Evolutionary conservation across 2,113 vertebrate genomes (phyloP), one percentile per base, ranked within the genome.

Genomic region (Macaca nemestrina): DNA sequence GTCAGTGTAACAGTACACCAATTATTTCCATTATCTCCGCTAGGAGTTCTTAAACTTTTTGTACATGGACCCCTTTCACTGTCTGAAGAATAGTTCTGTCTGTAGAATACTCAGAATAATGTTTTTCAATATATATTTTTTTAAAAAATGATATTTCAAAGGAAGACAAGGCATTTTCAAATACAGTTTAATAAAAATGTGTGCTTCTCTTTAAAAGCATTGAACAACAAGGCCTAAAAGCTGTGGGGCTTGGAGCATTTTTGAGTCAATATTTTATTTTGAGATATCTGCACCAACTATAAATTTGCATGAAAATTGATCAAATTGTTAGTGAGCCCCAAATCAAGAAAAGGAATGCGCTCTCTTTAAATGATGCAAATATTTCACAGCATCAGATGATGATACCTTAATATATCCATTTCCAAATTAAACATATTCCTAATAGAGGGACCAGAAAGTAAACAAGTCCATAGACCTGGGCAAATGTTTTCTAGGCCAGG

Each of bases 171-270:
- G 3, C 17, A 75, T 84, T 75, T 84, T 75, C 48, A 90, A 94
- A 96, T 88, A 45, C n/a, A 79, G 55, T 48, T 92, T 73, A 85
- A 67, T 32, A 78, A 92, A 97, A 92, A 55, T 55, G 7, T 14
- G 0, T 32, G 45, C 32, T 87, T 92, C 25, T 76, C 20, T 70
- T 89, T 73, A 64, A 78, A 83, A 92, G 4, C 40, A 61, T 16
- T 61, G 40, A 87, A 40, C 38, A 88, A 45, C 25, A 79, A 86
- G 12, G 20, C 40, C 68, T 89, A 72, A 61, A 91, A 79, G 43
- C 25, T 43, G 11, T n/a, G 43, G 32, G 32, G 2, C 85, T 78
- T 64, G 52, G 70, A 90, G 17, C 68, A 81, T 48, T 67, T 32
- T 76, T 92, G 13, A 61, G 20, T 50, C 17, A 40, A 52, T 35